These are phyloP conservation scores for Brachypodius melanocephalos DNA, from an alignment of 2,113 vertebrate genomes.

Conservation along the genomic window DNA sequence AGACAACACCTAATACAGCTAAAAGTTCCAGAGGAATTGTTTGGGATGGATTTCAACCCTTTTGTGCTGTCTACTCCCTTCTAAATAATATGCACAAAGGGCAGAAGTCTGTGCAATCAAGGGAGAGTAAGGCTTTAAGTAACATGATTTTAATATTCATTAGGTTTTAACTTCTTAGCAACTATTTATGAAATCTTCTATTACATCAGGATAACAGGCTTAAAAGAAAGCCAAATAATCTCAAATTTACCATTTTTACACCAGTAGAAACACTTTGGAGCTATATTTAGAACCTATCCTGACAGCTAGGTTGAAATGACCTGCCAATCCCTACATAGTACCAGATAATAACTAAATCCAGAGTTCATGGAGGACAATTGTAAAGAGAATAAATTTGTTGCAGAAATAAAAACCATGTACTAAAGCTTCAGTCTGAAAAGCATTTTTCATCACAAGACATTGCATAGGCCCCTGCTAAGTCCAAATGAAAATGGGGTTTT, in stretches of 20 bases:
- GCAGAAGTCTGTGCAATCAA: not conserved
- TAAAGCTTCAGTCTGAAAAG: not conserved
- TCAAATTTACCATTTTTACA: not conserved
- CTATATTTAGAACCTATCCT: not conserved
- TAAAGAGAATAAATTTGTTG: not conserved
- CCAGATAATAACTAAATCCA: not conserved
- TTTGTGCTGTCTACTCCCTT: not conserved
- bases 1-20: not conserved
- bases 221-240: not conserved
- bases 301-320: not conserved
- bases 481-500: not conserved
- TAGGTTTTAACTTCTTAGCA: conserved; percentile 12
- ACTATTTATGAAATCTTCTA: not conserved
- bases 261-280: not conserved
- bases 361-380: not conserved
- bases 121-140: not conserved
- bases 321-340: not conserved
- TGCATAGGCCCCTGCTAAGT: not conserved
- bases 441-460: not conserved
- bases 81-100: not conserved
- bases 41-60: not conserved
- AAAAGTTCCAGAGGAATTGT: not conserved
- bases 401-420: not conserved
- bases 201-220: not conserved
- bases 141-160: conserved; percentile 42